phyloP scores from a whole-genome alignment of 2,888 invertebrate species.

The Diadegma fenestrale region DNA sequence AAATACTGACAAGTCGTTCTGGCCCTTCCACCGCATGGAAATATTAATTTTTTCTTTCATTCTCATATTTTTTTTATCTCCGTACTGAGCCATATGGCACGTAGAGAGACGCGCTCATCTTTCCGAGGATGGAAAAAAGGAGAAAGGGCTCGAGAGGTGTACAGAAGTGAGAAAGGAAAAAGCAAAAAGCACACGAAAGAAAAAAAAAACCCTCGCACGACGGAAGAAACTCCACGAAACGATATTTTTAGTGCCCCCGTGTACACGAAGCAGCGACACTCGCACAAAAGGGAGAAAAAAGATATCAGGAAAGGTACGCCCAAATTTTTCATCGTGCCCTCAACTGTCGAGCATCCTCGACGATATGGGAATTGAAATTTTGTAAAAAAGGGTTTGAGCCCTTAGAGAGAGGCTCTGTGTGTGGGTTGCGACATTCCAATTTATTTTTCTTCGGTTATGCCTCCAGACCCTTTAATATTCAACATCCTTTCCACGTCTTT shows the following conservation, averaged over 20 bases:
- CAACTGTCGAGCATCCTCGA: conserved; percentile 31
- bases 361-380: conserved; percentile 49
- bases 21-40: conserved; percentile 73
- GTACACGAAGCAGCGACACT: background rate
- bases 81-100: conserved; percentile 77
- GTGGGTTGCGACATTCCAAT: background rate
- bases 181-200: conserved; percentile 63
- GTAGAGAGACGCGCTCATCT: conserved; percentile 68
- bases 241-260: conserved; percentile 64
- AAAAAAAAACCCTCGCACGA: conserved; percentile 59
- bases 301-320: conserved; percentile 46
- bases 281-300: conserved; percentile 16
- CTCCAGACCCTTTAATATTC: background rate
- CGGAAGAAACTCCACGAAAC: conserved; percentile 63
- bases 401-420: conserved; percentile 13
- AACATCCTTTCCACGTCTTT: conserved; percentile 3
- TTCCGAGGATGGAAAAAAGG: conserved; percentile 66
- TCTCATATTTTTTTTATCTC: conserved; percentile 70
- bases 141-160: conserved; percentile 45
- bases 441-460: conserved; percentile 7
- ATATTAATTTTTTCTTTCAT: conserved; percentile 77
- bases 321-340: conserved; percentile 49
- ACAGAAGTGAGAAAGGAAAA: conserved; percentile 38
- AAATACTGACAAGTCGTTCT: conserved; percentile 57
- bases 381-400: conserved; percentile 60